Evolutionary conservation across 2,888 invertebrate species (phyloP).

Genomic region (Nymphalis c-album): DNA sequence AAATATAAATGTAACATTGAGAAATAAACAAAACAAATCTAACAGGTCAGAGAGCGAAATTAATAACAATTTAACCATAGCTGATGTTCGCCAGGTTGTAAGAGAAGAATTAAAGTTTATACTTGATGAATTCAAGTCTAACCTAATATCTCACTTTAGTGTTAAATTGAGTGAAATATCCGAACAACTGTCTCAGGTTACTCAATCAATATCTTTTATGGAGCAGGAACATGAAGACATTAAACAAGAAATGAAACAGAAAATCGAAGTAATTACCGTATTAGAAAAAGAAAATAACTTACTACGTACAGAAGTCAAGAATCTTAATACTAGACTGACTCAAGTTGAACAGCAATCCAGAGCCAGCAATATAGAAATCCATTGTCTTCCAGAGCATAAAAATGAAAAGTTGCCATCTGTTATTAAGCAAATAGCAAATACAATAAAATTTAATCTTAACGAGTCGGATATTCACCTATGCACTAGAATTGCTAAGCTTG

Average conservation of each 20-base stretch:
- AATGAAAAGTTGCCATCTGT: conserved; percentile 28
- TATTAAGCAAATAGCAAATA: conserved; percentile 17
- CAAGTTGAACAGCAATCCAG: conserved; percentile 31
- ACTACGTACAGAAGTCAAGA: conserved; percentile 10
- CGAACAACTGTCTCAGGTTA: conserved; percentile 3
- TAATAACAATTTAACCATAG: neutral
- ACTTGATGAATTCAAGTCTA: conserved; percentile 7
- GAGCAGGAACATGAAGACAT: conserved; percentile 19
- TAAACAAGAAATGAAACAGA: conserved; percentile 13
- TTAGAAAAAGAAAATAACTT: conserved; percentile 15
- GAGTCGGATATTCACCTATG: conserved; percentile 6
- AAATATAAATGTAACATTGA: conserved; percentile 1
- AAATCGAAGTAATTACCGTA: conserved; percentile 2
- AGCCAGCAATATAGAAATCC: conserved; percentile 30
- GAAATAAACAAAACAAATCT: conserved; percentile 13
- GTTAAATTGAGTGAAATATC: conserved; percentile 4
- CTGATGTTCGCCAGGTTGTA: conserved; percentile 5
- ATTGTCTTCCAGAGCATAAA: conserved; percentile 31
- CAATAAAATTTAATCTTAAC: conserved; percentile 9
- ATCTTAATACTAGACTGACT: conserved; percentile 18
- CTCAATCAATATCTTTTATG: conserved; percentile 12
- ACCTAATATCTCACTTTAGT: conserved; percentile 2
- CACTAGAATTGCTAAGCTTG: conserved; percentile 11
- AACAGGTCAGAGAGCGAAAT: neutral
- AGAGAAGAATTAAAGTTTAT: conserved; percentile 13